A percentile compares a stretch with the other conserved stretches of the same genome.
These are phyloP conservation scores for silkworm (Bombyx mori) DNA, from an alignment of 1,140 invertebrate species.

Conservation along the genomic window ASM3026992v2 NC_085117.1:18689501-18690000, in stretches of 20 bases:
- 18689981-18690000: slow-evolving; percentile 4
- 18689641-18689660: too few species aligned
- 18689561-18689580: neutral
- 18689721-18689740: too few species aligned
- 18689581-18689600: too few species aligned
- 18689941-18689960: slow-evolving; percentile 7
- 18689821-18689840: slow-evolving; percentile 52
- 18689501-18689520: slow-evolving; percentile 8
- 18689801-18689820: slow-evolving; percentile 51
- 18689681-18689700: too few species aligned
- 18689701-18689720: too few species aligned
- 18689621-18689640: too few species aligned
- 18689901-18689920: slow-evolving; percentile 14
- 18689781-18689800: slow-evolving; percentile 28
- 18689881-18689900: slow-evolving; percentile 26
- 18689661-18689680: too few species aligned
- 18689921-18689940: slow-evolving; percentile 15
- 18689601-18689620: too few species aligned
- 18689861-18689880: slow-evolving; percentile 18
- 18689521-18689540: too few species aligned
- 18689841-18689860: slow-evolving; percentile 30
- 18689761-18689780: slow-evolving; percentile 6
- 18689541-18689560: neutral
- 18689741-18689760: too few species aligned
- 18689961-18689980: slow-evolving; percentile 6